Percentiles rank a stretch among this genome's conserved stretches.
These are phyloP conservation scores for Tangara arthus DNA, from an alignment of 2,797 vertebrate genomes.

Conservation along the genomic window DNA sequence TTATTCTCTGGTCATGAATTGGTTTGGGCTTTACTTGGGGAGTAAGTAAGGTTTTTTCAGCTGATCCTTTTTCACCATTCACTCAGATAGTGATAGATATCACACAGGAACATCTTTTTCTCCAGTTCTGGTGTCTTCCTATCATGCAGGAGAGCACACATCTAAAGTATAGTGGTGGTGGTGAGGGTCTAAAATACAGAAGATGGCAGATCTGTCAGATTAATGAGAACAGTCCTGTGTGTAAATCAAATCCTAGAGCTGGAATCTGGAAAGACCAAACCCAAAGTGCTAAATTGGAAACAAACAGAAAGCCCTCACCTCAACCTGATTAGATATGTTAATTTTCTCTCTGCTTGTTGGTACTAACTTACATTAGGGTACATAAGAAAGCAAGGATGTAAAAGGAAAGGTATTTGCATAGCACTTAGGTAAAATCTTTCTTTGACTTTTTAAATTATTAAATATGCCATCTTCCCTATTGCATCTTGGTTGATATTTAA, in stretches of 20 bases:
- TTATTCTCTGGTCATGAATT: background rate
- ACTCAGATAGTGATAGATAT: background rate
- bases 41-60: background rate
- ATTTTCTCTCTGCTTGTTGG: background rate
- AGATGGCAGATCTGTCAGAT: background rate
- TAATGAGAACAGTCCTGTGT: background rate
- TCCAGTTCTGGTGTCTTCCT: background rate
- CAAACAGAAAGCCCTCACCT: background rate
- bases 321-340: background rate
- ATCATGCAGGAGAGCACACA: background rate
- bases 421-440: background rate
- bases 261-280: background rate
- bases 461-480: background rate
- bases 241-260: background rate
- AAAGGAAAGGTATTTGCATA: background rate
- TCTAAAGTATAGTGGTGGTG: background rate
- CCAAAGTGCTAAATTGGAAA: background rate
- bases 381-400: background rate
- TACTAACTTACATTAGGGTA: background rate
- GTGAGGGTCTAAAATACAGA: background rate
- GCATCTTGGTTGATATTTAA: background rate
- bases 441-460: background rate
- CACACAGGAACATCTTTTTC: background rate
- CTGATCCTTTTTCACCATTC: background rate
- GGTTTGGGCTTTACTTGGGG: background rate